Base-by-base conservation (phyloP, 1,140 invertebrate genomes). In the Drosophila chauvacae region DNA sequence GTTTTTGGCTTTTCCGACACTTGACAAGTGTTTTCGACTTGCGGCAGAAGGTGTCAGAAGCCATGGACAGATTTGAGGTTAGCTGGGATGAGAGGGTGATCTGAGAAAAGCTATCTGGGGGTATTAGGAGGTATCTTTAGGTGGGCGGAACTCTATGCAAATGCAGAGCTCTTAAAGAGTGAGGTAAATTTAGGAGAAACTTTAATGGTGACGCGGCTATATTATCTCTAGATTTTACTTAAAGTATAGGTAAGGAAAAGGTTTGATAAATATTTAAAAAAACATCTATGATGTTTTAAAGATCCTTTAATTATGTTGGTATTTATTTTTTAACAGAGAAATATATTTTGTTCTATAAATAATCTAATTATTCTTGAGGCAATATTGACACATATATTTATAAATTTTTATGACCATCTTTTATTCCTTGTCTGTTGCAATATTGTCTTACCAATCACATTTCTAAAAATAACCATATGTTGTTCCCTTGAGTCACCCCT, bases 21-120 rank as follows among this genome's bases (percentile, higher is more conserved):
- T 85, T 90, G 84, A 90, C 84, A 88, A 87, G 84, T 87, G 84
- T 87, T 87, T 88, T 71, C 59, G 80, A 69, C 70, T 84, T 72
- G 80, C 61, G 68, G 64, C 80, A 63, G 48, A 87, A 88, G 84
- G 84, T 84, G 84, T 57, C 72, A 60, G 75, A 80, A 69, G 84
- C 65, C 74, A 70, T 56, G 66, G 68, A 55, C 71, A 56, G 53
- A 59, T 69, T 57, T 68, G 48, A 74, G 66, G 66, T 72, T 48
- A n/a, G 20, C 58, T 33, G n/a, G 1, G 23, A 6, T 10, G 42
- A 39, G 42, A 11, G 26, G 3, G 14, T 39, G 26, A 33, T 44
- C 33, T 58, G 23, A 45, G 58, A 28, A 11, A 58, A 18, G 9
- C 30, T 30, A 13, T 13, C 20, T 55, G 30, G 20, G 20, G 18